A percentile compares a stretch with the other conserved stretches of the same genome.
These are phyloP conservation scores for Vulpes ferrilata DNA, from an alignment of 2,113 vertebrate genomes.

Conservation along the genomic window DNA sequence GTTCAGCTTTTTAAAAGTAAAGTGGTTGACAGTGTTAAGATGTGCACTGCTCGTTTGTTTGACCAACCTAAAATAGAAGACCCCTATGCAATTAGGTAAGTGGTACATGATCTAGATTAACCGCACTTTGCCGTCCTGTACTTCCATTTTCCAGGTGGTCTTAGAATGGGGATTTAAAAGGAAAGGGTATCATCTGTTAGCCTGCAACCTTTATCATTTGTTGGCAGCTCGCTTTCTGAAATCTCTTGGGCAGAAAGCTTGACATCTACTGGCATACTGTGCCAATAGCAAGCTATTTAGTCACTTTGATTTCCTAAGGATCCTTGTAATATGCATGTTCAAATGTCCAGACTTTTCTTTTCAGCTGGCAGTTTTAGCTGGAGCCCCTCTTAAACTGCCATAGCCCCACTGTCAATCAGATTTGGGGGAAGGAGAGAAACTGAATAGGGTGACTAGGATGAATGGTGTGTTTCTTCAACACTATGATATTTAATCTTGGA, in stretches of 20 bases:
- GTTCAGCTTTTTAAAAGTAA: constrained; percentile 98
- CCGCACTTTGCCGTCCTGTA: fast-evolving
- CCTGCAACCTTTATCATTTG: neutral
- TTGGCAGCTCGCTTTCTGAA: neutral
- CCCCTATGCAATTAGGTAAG: constrained; percentile 97
- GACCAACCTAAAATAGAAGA: constrained; percentile 98
- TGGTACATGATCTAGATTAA: neutral
- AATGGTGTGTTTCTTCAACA: neutral
- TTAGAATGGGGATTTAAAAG: neutral
- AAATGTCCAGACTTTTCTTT: neutral
- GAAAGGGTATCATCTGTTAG: neutral
- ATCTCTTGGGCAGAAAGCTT: neutral
- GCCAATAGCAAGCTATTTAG: neutral
- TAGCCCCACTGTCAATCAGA: neutral
- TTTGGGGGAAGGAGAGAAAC: neutral
- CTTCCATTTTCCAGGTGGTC: neutral
- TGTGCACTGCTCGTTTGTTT: constrained; percentile 98
- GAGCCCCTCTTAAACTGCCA: neutral
- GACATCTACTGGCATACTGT: neutral
- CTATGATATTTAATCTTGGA: neutral
- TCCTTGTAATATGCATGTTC: neutral
- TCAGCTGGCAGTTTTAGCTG: neutral
- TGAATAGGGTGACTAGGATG: fast-evolving
- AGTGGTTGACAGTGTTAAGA: constrained; percentile 96
- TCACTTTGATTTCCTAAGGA: neutral